Evolutionary conservation across 2,888 invertebrate genomes (phyloP).

Genomic region (Fissipunctia ypsillon): DNA sequence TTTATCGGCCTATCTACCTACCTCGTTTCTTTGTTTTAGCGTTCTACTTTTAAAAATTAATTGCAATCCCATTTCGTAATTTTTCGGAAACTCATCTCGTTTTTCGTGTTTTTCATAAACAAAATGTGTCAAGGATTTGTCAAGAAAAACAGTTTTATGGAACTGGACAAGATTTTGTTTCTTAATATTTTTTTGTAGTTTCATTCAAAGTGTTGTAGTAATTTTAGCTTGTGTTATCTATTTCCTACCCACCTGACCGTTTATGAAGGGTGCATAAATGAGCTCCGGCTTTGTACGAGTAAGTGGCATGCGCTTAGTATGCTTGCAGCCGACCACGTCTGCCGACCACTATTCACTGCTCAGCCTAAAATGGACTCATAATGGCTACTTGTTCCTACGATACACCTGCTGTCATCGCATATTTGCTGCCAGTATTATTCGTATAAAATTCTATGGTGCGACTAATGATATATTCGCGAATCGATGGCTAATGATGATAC

Average conservation of each 20-base stretch:
- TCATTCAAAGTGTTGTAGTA: conserved; percentile 49
- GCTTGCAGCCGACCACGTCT: conserved; percentile 83
- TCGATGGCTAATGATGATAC: conserved; percentile 59
- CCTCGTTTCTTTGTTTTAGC: conserved; percentile 49
- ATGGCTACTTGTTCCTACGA: conserved; percentile 87
- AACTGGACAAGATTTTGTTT: conserved; percentile 52
- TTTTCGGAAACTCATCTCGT: conserved; percentile 57
- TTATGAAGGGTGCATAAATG: conserved; percentile 89
- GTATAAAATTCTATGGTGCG: conserved; percentile 76
- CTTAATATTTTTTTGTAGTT: conserved; percentile 42
- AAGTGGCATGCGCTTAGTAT: conserved; percentile 76
- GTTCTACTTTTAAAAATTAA: conserved; percentile 67
- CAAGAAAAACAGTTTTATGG: conserved; percentile 63
- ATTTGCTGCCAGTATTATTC: conserved; percentile 84
- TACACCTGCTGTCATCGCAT: conserved; percentile 87
- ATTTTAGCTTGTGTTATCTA: conserved; percentile 66
- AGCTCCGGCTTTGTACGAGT: conserved; percentile 74
- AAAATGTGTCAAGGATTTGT: conserved; percentile 70
- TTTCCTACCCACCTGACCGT: conserved; percentile 84
- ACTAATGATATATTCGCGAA: conserved; percentile 61
- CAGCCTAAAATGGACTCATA: conserved; percentile 89
- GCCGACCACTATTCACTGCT: conserved; percentile 83
- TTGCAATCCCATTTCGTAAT: conserved; percentile 60
- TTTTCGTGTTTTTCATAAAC: conserved; percentile 65
- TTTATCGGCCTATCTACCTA: conserved; percentile 48